These are phyloP conservation scores for Molossus molossus DNA, from an alignment of 2,797 vertebrate species.

Conservation along the genomic window DNA sequence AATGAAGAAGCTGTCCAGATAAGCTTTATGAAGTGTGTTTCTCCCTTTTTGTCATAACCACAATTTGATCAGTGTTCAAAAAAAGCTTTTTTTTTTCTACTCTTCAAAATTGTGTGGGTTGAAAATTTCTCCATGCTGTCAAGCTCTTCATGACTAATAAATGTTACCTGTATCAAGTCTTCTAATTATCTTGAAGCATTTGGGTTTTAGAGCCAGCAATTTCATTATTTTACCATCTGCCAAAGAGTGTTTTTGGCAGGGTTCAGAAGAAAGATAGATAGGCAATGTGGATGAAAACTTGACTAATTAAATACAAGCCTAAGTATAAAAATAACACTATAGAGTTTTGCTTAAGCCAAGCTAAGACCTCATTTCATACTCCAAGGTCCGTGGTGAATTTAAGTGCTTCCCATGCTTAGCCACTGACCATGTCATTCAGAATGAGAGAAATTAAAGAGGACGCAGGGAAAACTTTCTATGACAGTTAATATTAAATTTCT, in stretches of 20 bases:
- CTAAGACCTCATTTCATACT: not conserved
- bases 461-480: not conserved
- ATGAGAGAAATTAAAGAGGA: not conserved
- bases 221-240: conserved; percentile 91
- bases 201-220: conserved; percentile 87
- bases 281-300: conserved; percentile 84
- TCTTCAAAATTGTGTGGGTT: conserved; percentile 88
- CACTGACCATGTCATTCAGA: not conserved
- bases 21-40: conserved; percentile 55
- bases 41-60: conserved; percentile 73
- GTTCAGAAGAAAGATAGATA: conserved; percentile 87
- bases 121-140: conserved; percentile 89
- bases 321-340: conserved; percentile 67
- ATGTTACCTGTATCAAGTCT: conserved; percentile 90
- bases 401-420: not conserved
- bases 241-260: conserved; percentile 86
- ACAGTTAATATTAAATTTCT: not conserved
- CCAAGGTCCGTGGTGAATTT: not conserved
- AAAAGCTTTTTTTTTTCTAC: conserved; percentile 74
- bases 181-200: conserved; percentile 89
- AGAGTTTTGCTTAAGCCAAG: conserved; percentile 41
- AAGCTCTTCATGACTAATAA: conserved; percentile 90
- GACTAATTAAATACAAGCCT: conserved; percentile 85
- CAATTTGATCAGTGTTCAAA: conserved; percentile 77
- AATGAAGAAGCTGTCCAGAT: conserved; percentile 32